phyloP scores from a whole-genome alignment of 2,797 vertebrate genomes.

The Ataeniobius toweri region DNA sequence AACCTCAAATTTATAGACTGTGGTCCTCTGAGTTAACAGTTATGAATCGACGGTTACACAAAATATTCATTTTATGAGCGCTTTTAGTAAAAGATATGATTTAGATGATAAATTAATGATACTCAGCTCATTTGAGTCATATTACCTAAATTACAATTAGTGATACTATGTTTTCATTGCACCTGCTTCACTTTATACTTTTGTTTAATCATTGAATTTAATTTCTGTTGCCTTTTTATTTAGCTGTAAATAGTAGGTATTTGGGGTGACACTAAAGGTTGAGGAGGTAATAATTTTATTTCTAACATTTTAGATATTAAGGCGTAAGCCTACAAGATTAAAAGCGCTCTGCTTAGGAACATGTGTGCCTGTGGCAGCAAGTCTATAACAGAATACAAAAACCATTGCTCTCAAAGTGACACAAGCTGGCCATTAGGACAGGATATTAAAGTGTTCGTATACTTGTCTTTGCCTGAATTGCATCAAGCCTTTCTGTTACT shows the following conservation, averaged over 20 bases:
- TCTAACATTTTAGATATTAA: constrained; percentile 3
- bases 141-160: constrained; percentile 16
- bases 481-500: constrained; percentile 9
- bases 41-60: constrained; percentile 34
- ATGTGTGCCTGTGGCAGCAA: constrained; percentile 25
- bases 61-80: constrained; percentile 26
- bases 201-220: constrained; percentile 17
- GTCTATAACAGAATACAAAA: constrained; percentile 2
- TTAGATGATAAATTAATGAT: constrained; percentile 4
- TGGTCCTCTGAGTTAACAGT: constrained; percentile 59
- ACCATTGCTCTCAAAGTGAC: constrained; percentile 1
- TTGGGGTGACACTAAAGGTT: not conserved
- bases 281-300: not conserved
- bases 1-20: constrained; percentile 47
- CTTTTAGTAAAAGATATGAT: constrained; percentile 17
- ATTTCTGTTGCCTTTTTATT: constrained; percentile 27
- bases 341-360: constrained; percentile 5
- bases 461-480: constrained; percentile 28
- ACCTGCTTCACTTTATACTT: constrained; percentile 43
- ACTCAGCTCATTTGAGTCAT: constrained; percentile 14
- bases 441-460: constrained; percentile 8
- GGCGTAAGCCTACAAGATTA: not conserved
- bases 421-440: not conserved
- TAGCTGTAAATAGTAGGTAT: constrained; percentile 7
- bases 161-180: constrained; percentile 30